Conservation (phyloP, 1,140 invertebrate genomes). For the Pseudoatta argentina region DNA sequence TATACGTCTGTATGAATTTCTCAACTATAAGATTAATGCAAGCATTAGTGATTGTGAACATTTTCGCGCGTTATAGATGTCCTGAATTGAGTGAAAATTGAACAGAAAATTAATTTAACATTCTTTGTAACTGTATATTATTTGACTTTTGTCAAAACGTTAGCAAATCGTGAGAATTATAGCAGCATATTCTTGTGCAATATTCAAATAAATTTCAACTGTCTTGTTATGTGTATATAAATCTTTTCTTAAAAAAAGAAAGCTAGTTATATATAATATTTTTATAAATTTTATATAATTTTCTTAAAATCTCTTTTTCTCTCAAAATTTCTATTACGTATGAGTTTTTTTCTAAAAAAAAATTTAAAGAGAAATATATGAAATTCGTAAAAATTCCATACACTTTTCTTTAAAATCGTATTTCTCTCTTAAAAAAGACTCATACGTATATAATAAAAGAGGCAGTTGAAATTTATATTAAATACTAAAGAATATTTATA, state of each 20-base stretch:
- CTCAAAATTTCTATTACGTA: too few species aligned
- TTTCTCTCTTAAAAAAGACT: neutral
- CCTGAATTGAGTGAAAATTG: neutral
- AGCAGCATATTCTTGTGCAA: too few species aligned
- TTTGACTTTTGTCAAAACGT: too few species aligned
- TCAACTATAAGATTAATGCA: conserved; percentile 9
- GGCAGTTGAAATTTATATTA: neutral
- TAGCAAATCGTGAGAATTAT: too few species aligned
- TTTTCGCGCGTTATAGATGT: neutral
- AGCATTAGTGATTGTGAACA: neutral
- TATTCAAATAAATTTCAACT: too few species aligned
- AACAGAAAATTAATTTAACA: neutral
- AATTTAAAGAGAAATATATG: too few species aligned
- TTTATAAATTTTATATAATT: too few species aligned
- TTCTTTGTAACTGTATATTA: neutral
- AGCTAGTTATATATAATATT: too few species aligned
- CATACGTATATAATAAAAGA: neutral
- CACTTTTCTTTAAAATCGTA: neutral
- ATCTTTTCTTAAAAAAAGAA: too few species aligned
- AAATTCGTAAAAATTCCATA: neutral
- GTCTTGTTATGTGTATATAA: too few species aligned
- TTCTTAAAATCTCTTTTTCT: too few species aligned
- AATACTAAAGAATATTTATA: neutral
- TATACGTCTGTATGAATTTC: neutral
- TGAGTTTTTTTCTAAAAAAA: too few species aligned